A percentile compares a stretch with the other conserved stretches of the same genome.
Conservation (phyloP, 2,888 invertebrate genomes). For the Pasiphila rectangulata region DNA sequence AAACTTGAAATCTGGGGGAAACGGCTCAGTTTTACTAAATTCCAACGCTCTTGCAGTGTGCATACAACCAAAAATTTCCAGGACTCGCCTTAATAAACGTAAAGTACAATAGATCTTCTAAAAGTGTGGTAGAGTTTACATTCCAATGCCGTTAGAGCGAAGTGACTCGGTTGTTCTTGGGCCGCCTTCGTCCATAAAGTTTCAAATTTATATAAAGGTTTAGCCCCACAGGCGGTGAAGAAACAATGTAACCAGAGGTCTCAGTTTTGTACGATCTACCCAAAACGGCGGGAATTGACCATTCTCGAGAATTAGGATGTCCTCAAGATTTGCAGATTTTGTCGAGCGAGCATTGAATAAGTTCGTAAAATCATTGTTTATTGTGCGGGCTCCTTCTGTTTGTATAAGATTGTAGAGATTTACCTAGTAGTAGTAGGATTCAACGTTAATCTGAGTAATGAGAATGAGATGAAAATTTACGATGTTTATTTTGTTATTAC, state of each 20-base stretch:
- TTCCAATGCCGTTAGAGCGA: background rate
- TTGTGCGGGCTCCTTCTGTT: background rate
- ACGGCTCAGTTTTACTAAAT: background rate
- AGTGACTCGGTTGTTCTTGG: conserved; percentile 33
- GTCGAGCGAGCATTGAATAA: conserved; percentile 14
- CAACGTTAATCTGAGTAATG: too few relatives aligned
- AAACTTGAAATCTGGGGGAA: conserved; percentile 13
- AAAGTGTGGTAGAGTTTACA: background rate
- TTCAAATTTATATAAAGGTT: conserved; percentile 77
- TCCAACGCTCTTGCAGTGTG: background rate
- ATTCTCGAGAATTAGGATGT: conserved; percentile 24
- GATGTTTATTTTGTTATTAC: too few relatives aligned
- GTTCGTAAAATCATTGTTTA: conserved; percentile 8
- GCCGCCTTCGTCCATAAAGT: conserved; percentile 69
- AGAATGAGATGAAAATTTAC: too few relatives aligned
- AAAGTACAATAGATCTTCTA: background rate
- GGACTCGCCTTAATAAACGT: background rate
- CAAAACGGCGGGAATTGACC: conserved; percentile 31
- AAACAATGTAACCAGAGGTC: conserved; percentile 48
- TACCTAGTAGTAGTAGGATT: too few relatives aligned
- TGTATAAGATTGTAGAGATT: too few relatives aligned
- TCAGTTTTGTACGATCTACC: conserved; percentile 33
- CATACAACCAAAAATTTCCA: conserved; percentile 16
- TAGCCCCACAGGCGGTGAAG: conserved; percentile 78
- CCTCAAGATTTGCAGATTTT: conserved; percentile 22